Base-by-base conservation (phyloP, 2,888 invertebrate species). In the Patella caerulea region DNA sequence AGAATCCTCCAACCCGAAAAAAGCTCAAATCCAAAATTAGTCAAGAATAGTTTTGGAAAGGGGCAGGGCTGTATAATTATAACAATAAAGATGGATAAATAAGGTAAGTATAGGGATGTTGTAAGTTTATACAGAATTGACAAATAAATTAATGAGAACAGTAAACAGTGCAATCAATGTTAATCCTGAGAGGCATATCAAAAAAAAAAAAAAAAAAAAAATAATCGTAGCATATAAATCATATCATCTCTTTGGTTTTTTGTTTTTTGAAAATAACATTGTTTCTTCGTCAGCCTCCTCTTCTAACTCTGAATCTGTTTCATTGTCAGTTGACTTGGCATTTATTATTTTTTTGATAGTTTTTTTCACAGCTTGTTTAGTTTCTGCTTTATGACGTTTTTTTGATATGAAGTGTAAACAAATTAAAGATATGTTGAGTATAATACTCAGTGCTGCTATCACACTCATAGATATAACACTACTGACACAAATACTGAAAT, bases 401-500 rank as follows among this genome's bases (percentile, higher is more conserved):
- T 71, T 76, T 65, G 79, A 81, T 65, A 78, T 76, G 72, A 81
- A 80, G 34, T 82, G 80, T 80, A 83, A 80, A 77, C 83, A 87
- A 2, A 85, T 69, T 56, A 86, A 78, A 12, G 83, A 53, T 29
- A 87, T 79, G 76, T 88, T 88, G 29, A 87, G 69, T 52, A 83
- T 74, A 45, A 85, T 73, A 75, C 85, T 86, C n/a, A 82, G n/a
- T 54, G 82, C 77, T 34, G 83, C 81, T 17, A 85, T 70, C 19
- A 83, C 72, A 34, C 83, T 80, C 52, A 85, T 79, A 77, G 78
- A 78, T 4, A 84, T 74, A 4, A 83, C 76, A 19, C 83, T 81
- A 24, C 80, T 34, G 15, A 82, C 54, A 81, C 83, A 83, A 71
- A 76, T 71, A 74, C 80, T 88, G 84, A 77, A 86, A 86, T 34